Evolutionary conservation across 2,113 vertebrate species (phyloP).

Genomic region (Camelus bactrianus): DNA sequence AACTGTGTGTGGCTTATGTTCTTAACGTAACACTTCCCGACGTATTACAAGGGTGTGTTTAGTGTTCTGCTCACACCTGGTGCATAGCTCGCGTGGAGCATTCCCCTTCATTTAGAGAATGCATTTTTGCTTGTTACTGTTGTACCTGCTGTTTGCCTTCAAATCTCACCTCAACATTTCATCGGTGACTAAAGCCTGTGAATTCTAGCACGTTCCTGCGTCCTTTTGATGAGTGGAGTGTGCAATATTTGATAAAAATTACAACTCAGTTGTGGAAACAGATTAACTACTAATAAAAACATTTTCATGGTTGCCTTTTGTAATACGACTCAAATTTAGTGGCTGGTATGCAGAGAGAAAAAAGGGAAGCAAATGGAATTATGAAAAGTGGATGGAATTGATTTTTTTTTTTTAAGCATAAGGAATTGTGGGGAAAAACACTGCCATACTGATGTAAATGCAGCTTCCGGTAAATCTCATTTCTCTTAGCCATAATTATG

Average conservation of each 20-base stretch:
- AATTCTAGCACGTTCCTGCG: neutral
- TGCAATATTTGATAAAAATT: conserved; percentile 42
- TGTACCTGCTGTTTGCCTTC: neutral
- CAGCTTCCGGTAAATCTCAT: conserved; percentile 81
- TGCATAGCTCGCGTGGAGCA: neutral
- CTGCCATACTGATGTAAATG: conserved; percentile 78
- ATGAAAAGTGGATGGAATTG: conserved; percentile 46
- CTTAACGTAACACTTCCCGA: neutral
- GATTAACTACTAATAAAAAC: neutral
- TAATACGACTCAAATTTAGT: conserved; percentile 58
- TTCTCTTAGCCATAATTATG: conserved; percentile 83
- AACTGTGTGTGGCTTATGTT: neutral
- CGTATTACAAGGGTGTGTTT: neutral
- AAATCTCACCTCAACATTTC: neutral
- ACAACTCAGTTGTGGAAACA: neutral
- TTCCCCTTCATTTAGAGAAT: neutral
- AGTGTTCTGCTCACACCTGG: neutral
- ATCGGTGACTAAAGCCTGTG: neutral
- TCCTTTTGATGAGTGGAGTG: conserved; percentile 14
- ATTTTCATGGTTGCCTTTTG: conserved; percentile 4
- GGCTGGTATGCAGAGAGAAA: conserved; percentile 64
- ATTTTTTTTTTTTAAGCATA: conserved; percentile 59
- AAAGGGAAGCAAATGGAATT: conserved; percentile 78
- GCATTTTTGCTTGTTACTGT: neutral
- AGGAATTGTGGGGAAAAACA: conserved; percentile 72